Evolutionary conservation across 2,888 invertebrate genomes (phyloP), one percentile per base, ranked within the genome.

Genomic region (Hemistola chrysoprasaria): DNA sequence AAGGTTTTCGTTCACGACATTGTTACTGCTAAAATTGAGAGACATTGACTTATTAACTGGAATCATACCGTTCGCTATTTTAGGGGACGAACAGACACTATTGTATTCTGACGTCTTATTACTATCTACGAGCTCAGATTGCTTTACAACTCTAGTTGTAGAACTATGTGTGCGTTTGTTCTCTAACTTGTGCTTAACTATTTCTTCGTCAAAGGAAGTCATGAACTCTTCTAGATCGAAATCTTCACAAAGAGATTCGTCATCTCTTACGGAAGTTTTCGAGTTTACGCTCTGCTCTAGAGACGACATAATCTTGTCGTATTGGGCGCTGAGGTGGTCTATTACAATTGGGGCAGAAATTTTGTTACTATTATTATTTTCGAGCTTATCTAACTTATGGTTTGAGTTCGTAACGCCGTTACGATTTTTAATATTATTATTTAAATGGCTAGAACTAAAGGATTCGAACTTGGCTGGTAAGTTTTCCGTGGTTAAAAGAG

Each of bases 201-300:
- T 85, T 64, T 92, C 91, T 57, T 93, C 92, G 55, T 93, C 92
- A 65, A 93, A 92, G 49, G 92, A 91, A 55, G 91, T 91, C 78
- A 93, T 91, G 62, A 93, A 90, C 72, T 93, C 93, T 64, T 93
- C 93, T 49, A 88, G 76, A 68, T 88, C 88, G 53, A 93, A 92
- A 65, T 92, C 92, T 68, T 91, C 91, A 55, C 91, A 91, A 16
- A 92, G 77, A 56, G 90, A 86, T 56, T 89, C 87, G 37, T 89
- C 86, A 47, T 90, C 89, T 65, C 84, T 81, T 11, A 76, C 71
- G 1, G 88, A 84, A 50, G 78, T 72, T 65, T 89, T 86, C 22
- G 87, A 88, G 34, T 78, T 73, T 62, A 86, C 78, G 51, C 85
- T 85, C 67, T 86, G 83, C 57, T 90, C 90, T 60, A 90, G 67